These are phyloP conservation scores for Tylochromis polylepis DNA, from an alignment of 2,113 vertebrate genomes.

Conservation along the genomic window DNA sequence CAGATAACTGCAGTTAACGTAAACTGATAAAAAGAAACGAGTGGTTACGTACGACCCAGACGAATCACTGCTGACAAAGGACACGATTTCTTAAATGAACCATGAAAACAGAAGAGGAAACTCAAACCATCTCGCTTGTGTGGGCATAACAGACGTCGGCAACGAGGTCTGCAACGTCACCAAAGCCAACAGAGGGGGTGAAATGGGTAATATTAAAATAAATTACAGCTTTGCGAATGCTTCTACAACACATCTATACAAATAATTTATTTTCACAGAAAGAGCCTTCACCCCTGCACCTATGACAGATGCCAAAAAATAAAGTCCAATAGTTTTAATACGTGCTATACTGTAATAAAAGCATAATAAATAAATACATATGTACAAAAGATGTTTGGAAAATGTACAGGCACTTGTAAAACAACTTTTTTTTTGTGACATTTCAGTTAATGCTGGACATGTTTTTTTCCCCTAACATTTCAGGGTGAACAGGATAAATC, in stretches of 20 bases:
- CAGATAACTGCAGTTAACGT: background rate
- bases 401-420: constrained; percentile 65
- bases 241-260: constrained; percentile 47
- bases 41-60: constrained; percentile 37
- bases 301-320: constrained; percentile 25
- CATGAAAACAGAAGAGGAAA: background rate
- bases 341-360: constrained; percentile 25
- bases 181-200: background rate
- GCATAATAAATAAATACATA: constrained; percentile 68
- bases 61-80: background rate
- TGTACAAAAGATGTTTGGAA: constrained; percentile 47
- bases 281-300: constrained; percentile 39
- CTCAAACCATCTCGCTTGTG: background rate
- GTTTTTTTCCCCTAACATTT: background rate
- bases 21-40: background rate
- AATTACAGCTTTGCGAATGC: constrained; percentile 55
- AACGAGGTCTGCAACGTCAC: background rate
- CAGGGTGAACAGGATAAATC: background rate
- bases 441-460: background rate
- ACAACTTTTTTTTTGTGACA: background rate
- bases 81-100: background rate
- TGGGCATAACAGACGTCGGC: background rate
- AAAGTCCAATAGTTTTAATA: constrained; percentile 35
- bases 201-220: constrained; percentile 48
- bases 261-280: constrained; percentile 70